These are phyloP conservation scores for Mystacornis crossleyi DNA, from an alignment of 2,113 vertebrate genomes.

Conservation along the genomic window DNA sequence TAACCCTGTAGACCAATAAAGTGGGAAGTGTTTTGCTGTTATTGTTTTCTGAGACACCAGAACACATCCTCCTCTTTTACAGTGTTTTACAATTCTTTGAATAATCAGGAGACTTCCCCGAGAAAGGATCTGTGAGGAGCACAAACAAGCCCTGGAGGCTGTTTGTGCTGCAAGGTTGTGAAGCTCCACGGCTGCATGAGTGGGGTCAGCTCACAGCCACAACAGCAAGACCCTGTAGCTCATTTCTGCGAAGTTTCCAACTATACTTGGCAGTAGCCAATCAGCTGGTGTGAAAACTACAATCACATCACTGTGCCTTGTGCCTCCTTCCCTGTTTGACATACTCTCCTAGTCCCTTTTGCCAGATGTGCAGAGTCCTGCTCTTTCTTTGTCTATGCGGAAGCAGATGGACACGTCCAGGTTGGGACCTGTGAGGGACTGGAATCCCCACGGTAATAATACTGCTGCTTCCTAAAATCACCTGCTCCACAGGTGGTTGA, in stretches of 20 bases:
- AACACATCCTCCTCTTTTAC: conserved; percentile 15
- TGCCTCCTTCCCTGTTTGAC: background rate
- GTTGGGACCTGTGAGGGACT: background rate
- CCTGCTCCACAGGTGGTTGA: background rate
- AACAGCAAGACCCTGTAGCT: background rate
- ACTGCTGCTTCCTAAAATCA: background rate
- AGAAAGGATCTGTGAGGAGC: background rate
- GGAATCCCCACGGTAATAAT: background rate
- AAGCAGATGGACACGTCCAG: background rate
- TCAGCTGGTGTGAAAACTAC: background rate
- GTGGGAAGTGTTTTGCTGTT: conserved; percentile 17
- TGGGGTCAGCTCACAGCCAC: background rate
- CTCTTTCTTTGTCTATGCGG: background rate
- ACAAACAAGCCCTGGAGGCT: background rate
- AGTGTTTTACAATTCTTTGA: conserved; percentile 33
- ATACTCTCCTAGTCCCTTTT: background rate
- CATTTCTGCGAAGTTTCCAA: background rate
- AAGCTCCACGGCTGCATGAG: background rate
- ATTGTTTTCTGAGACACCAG: conserved; percentile 44
- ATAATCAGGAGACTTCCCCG: conserved; percentile 6
- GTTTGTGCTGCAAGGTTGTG: background rate
- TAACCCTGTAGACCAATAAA: conserved; percentile 51
- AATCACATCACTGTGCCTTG: background rate
- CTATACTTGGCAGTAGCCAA: background rate
- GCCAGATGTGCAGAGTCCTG: background rate